Evolutionary conservation across 2,113 vertebrate species (phyloP), one percentile per base, ranked within the genome.

Genomic region (Elephas maximus): DNA sequence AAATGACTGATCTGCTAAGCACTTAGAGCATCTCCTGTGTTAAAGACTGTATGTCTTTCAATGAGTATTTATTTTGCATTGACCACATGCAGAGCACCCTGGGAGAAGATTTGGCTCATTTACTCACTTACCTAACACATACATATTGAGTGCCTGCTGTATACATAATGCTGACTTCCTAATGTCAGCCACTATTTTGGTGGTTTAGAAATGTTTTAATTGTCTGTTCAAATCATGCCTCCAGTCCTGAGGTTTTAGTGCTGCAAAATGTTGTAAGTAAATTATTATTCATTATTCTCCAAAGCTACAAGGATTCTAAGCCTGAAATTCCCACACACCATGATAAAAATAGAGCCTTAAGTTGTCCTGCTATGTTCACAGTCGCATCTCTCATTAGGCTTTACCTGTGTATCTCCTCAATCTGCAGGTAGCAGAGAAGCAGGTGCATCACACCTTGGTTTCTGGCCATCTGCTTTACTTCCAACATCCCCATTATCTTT

Each of bases 371-470:
- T 41, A 20, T 51, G 71, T 60, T 96, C 10, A 41, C 2, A 51
- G 12, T 5, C 37, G 8, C 0, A 0, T 69, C 21, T n/a, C 0
- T 0, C 24, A 6, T 48, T 81, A 28, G 5, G 0, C 2, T 5
- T 85, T 93, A 53, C 30, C 57, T 84, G 2, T 89, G 51, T 24
- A 62, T 45, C 57, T 71, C 28, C 8, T n/a, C 62, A 8, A 44
- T 67, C 45, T 76, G 26, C 92, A 90, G 21, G 51, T 10, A 57
- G 17, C 37, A 77, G 80, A 89, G 60, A 80, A 93, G 44, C 81
- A 63, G 44, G 60, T 81, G 11, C 67, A 18, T 33, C 37, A 62
- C 69, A 78, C 60, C n/a, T 81, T 48, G 67, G 24, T 71, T 48
- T 82, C 85, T 83, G n/a, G n/a, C 0, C 26, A 8, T 83, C 60